Evolutionary conservation across 1,140 invertebrate species (phyloP), one percentile per base, ranked within the genome.

Genomic region (Zaprionus kolodkinae): DNA sequence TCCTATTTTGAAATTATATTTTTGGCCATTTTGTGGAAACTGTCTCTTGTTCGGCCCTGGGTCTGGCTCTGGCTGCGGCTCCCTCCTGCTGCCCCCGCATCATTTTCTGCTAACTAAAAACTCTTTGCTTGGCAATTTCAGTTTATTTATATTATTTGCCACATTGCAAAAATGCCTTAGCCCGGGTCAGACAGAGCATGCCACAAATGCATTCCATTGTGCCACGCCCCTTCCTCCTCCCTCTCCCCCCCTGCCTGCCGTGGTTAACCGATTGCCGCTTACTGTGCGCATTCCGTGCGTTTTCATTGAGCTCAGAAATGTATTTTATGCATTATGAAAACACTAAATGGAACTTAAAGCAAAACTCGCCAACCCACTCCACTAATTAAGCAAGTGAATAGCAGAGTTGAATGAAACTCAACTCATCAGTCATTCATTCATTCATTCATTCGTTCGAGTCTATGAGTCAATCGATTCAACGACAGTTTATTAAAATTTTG

Each of bases 101-200:
- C 81, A 84, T 84, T 84, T 84, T 84, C 73, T 78, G 84, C 80
- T 81, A 68, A 77, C 84, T 89, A 81, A 84, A 84, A 88, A 71
- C 78, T 81, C 84, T 89, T 88, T 88, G 84, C 84, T 74, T 64
- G 70, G 84, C 80, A 73, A 84, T 89, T 84, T 74, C 81, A 88
- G 67, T 89, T 89, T 88, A 89, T 89, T 89, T 88, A 88, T 88
- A 89, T 88, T 88, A 88, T 84, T 88, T 88, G 73, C 80, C 71
- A 84, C 71, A 86, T 76, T 69, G 79, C 72, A 55, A 66, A 76
- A 77, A 76, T 76, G 67, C 52, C 63, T 72, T 79, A 76, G 54
- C 62, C 73, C 54, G 67, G 33, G 52, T 59, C 59, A 70, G 52
- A n/a, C 59, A 70, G 52, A n/a, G 17, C 38, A 35, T 78, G 79